Base-by-base conservation (phyloP, 2,797 vertebrate species). In the Urosaurus nigricauda region DNA sequence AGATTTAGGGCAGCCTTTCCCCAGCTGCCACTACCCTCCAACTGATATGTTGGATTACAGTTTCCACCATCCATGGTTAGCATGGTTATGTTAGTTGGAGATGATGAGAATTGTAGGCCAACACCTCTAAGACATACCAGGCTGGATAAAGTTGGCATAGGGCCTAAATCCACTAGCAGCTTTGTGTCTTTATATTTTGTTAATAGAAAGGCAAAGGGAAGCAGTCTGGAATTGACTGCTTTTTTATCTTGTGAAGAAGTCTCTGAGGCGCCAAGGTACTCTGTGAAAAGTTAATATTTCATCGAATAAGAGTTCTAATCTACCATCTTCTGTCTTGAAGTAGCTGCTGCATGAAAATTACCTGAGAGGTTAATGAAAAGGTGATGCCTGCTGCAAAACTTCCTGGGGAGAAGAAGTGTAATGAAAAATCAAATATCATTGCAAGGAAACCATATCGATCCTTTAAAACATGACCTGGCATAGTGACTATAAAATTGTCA, bases 161-260 rank as follows among this genome's bases (percentile, higher is more conserved):
- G 83, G 79, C 79, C n/a, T 24, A 11, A 88, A 71, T 93, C 86
- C 90, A 90, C 29, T 92, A 94, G 83, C 90, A 91, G 68, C 88
- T 85, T 88, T 89, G 87, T 81, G 77, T 82, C 85, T 88, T 87
- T 87, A 21, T 94, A 94, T 92, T 93, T 88, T 89, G 84, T 53
- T 74, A 89, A 93, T 85, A 71, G 53, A 89, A 79, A 86, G 19
- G 79, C 47, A n/a, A 86, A 81, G 40, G 47, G 65, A 89, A 75
- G 0, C 0, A 9, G 68, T 77, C 37, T 84, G 82, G 87, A 78
- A 90, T 79, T 91, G 75, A 19, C 73, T 90, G 70, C 87, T 85
- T 85, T 65, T 89, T 93, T 90, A 93, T 84, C 60, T 84, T 84
- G 4, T 40, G 75, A 26, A 78, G 14, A 37, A 73, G 19, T 1